Evolutionary conservation across 2,113 vertebrate genomes (phyloP), one percentile per base, ranked within the genome.

Genomic region (Syngnathus typhle): DNA sequence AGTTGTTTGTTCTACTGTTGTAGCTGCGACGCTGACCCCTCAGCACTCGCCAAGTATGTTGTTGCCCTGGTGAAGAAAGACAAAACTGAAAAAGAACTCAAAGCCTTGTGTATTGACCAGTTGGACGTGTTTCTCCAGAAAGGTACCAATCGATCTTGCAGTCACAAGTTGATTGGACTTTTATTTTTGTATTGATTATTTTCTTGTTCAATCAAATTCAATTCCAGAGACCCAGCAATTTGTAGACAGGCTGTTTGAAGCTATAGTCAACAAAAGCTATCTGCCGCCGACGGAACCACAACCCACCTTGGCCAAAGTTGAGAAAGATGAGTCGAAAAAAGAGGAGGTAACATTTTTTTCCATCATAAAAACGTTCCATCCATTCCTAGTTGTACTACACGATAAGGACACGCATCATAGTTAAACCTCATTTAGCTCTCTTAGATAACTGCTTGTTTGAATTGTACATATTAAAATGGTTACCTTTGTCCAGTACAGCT

Each of bases 51-150:
- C 67, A 99, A 99, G 84, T 99, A 99, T 87, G 96, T 99, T 80
- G 92, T 98, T 82, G 97, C 97, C 74, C 90, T 99, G 88, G 96
- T 99, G 79, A 99, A 99, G 88, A 99, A 99, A 74, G 97, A 99
- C 87, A 99, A 99, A 92, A 96, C 89, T 71, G 95, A 98, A 77
- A 95, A 96, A 83, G 97, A 99, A 56, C 87, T 99, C 68, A 98
- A 96, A 87, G 96, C 96, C 41, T 87, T 99, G 65, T 99, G 97
- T 86, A 94, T 99, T 81, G 97, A 99, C 91, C 97, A 99, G 80
- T 88, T 99, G 83, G 97, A 99, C 91, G 97, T 99, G 68, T 99
- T 99, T 90, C 95, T 99, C 77, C 97, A 99, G 84, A 99, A 98
- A 91, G 97, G 96, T 98, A 90, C 10, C 12, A 27, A 27, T 15